A percentile compares a stretch with the other conserved stretches of the same genome.
Evolutionary conservation across 2,888 invertebrate species (phyloP).

Genomic region (Spisula solida): DNA sequence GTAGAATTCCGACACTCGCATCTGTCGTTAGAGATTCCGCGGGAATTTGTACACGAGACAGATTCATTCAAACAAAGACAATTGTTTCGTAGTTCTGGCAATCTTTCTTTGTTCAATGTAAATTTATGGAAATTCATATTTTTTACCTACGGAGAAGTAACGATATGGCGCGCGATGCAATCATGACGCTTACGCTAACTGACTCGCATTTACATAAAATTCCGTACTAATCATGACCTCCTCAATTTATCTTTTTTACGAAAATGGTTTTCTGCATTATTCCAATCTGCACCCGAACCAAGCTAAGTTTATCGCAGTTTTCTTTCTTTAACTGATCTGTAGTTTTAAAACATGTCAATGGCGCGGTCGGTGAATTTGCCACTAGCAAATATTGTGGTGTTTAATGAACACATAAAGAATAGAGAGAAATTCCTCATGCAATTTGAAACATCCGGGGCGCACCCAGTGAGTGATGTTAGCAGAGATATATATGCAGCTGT

Average conservation of each 20-base stretch:
- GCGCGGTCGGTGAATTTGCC: background rate
- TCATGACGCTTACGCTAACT: background rate
- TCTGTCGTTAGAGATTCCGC: slow-evolving; percentile 5
- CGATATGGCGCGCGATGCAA: background rate
- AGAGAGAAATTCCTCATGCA: background rate
- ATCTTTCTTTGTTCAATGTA: background rate
- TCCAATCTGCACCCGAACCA: background rate
- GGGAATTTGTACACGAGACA: background rate
- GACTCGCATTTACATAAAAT: background rate
- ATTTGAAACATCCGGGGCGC: slow-evolving; percentile 24
- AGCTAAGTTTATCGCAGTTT: background rate
- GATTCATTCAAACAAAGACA: background rate
- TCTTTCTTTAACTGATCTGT: background rate
- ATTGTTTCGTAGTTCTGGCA: background rate
- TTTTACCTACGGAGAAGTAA: background rate
- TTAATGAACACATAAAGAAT: background rate
- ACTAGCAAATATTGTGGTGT: background rate
- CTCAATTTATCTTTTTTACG: too few relatives aligned
- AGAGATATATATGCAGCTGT: slow-evolving; percentile 14
- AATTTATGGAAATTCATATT: slow-evolving; percentile 17
- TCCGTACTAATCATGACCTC: background rate
- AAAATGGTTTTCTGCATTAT: background rate
- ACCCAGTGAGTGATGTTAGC: background rate
- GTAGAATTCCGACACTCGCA: slow-evolving; percentile 26
- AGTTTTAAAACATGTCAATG: background rate